Evolutionary conservation across 2,113 vertebrate genomes (phyloP).

Genomic region (Aegypius monachus): DNA sequence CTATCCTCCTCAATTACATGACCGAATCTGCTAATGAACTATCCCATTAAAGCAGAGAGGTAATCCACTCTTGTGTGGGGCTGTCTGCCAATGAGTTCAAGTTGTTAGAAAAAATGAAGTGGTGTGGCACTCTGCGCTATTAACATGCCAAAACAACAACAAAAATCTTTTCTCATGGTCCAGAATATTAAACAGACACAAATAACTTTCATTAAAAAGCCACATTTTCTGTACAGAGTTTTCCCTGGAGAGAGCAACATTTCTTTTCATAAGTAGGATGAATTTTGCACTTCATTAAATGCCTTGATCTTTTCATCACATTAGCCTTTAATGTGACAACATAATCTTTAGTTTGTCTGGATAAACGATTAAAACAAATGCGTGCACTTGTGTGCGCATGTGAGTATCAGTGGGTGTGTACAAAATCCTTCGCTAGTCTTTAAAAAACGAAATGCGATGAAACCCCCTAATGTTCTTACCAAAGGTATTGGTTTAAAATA

Average conservation of each 20-base stretch:
- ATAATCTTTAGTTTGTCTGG: slow-evolving; percentile 44
- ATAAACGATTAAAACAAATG: slow-evolving; percentile 30
- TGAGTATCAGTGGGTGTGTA: neutral
- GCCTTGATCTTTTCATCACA: slow-evolving; percentile 55
- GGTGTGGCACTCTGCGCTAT: neutral
- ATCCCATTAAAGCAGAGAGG: neutral
- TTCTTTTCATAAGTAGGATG: slow-evolving; percentile 19
- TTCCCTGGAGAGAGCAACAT: slow-evolving; percentile 41
- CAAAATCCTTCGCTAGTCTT: neutral
- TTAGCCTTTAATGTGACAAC: slow-evolving; percentile 15
- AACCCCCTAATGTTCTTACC: neutral
- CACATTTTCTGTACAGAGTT: slow-evolving; percentile 30
- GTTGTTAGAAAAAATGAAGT: neutral
- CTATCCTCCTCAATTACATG: neutral
- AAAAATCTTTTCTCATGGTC: slow-evolving; percentile 24
- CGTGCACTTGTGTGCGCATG: neutral
- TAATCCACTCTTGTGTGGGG: neutral
- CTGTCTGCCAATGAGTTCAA: slow-evolving; percentile 8
- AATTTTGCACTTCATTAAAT: slow-evolving; percentile 66
- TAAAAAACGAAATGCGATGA: neutral
- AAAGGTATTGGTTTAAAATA: neutral
- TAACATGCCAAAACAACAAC: slow-evolving; percentile 49
- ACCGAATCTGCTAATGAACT: neutral
- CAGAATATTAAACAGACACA: slow-evolving; percentile 57
- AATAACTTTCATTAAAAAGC: slow-evolving; percentile 55